Evolutionary conservation across 2,888 invertebrate species (phyloP).

Genomic region (Parelbella ahira): DNA sequence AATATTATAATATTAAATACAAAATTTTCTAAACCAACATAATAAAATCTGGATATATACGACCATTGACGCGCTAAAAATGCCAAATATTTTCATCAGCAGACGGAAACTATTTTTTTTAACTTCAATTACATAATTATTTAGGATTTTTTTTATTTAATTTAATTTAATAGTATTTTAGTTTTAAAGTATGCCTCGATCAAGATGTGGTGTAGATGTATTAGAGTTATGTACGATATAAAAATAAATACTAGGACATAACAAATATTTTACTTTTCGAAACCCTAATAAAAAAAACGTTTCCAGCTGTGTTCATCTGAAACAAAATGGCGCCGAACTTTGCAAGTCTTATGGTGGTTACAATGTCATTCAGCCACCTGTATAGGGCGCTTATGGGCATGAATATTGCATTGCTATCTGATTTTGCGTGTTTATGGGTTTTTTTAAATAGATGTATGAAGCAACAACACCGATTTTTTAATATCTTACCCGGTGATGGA

Average conservation of each 20-base stretch:
- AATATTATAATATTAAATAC: too few relatives aligned
- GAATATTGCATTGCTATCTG: slow-evolving; percentile 15
- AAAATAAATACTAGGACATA: background rate
- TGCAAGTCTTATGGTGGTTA: too few relatives aligned
- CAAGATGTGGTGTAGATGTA: slow-evolving; percentile 48
- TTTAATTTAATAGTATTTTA: too few relatives aligned
- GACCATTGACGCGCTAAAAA: slow-evolving; percentile 17
- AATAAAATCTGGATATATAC: background rate
- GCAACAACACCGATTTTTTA: slow-evolving; percentile 37
- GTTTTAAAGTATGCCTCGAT: too few relatives aligned
- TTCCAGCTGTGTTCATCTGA: slow-evolving; percentile 11
- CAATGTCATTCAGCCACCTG: slow-evolving; percentile 16
- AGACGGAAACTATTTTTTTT: too few relatives aligned
- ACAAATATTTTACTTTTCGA: slow-evolving; percentile 1
- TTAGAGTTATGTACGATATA: background rate
- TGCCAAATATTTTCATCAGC: slow-evolving; percentile 10
- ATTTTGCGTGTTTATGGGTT: slow-evolving; percentile 26
- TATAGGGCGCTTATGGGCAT: slow-evolving; percentile 8
- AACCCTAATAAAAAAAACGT: slow-evolving; percentile 4
- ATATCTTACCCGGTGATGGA: slow-evolving; percentile 63
- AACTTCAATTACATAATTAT: too few relatives aligned
- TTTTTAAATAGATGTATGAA: slow-evolving; percentile 21
- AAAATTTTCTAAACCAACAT: slow-evolving; percentile 15
- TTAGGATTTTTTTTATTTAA: too few relatives aligned
- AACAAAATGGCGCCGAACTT: slow-evolving; percentile 24